Evolutionary conservation across 2,797 vertebrate species (phyloP), one percentile per base, ranked within the genome.

Genomic region (Nyctibius grandis): DNA sequence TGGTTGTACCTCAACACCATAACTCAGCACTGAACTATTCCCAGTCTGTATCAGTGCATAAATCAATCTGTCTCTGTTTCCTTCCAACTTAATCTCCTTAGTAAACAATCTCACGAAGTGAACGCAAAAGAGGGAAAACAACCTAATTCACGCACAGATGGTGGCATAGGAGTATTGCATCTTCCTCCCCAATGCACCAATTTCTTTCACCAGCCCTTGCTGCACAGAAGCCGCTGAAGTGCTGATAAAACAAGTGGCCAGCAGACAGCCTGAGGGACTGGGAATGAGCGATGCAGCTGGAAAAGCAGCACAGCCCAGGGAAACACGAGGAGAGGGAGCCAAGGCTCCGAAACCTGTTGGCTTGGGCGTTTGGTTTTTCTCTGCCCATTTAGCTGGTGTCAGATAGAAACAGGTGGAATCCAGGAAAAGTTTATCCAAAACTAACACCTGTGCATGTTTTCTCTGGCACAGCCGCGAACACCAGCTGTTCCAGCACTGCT

Each of bases 211-310:
- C 20, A 11, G 63, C 19, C 44, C 63, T 74, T 19, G 36, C 48
- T 56, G n/a, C 1, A 1, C 53, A 78, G 73, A 26, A 80, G 63
- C 10, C 0, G 3, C 5, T 1, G 1, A 47, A 54, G 7, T 4
- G 6, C 25, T 38, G 33, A 29, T 18, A 23, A 50, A 54, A 26
- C 42, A 20, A 73, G 21, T 0, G 1, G 26, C 28, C 70, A 72
- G 65, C 26, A 33, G 17, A 29, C 51, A 84, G n/a, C 12, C n/a
- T 1, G 5, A 57, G 61, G 33, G 33, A 54, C 2, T 21, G 29
- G 45, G 53, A 78, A 45, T 1, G 10, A 67, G 60, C 9, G 3
- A 15, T 1, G 6, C 9, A 34, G 74, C 31, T 42, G 60, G 53
- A 54, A 54, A 65, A 79, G 12, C 31, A 36, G 6, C 31, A 33